Conservation (phyloP, 2,113 vertebrate species). For the Catharus minimus region DNA sequence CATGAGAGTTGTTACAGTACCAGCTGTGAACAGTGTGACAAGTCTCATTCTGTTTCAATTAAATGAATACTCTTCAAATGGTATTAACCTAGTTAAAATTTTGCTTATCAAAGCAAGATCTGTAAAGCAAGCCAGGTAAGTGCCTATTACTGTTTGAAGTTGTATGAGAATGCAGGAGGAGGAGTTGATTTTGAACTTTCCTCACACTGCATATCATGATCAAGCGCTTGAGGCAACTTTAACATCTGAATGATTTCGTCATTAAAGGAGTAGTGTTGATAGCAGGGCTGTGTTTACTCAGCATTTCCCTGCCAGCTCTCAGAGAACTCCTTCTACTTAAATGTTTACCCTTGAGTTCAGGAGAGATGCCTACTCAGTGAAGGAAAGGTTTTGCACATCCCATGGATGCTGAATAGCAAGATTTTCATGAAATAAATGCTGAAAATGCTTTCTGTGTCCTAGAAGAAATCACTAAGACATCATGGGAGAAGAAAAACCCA, state of each 20-base stretch:
- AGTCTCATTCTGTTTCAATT: constrained; percentile 23
- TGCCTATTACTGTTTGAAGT: constrained; percentile 8
- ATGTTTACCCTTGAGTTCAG: constrained; percentile 1
- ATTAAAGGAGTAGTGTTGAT: constrained; percentile 5
- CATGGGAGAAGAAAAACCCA: neutral
- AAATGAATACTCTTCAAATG: constrained; percentile 7
- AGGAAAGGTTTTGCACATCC: neutral
- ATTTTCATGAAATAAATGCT: neutral
- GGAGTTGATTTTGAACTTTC: constrained; percentile 37
- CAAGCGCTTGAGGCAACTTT: constrained; percentile 26
- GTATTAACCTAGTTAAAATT: constrained; percentile 39
- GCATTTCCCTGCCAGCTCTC: constrained; percentile 17
- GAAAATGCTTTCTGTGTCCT: neutral
- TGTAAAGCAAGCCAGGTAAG: constrained; percentile 50
- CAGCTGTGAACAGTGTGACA: neutral
- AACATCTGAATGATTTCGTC: constrained; percentile 24
- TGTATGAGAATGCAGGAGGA: constrained; percentile 3
- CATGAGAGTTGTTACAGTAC: neutral
- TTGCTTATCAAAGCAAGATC: constrained; percentile 52
- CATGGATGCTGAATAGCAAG: neutral
- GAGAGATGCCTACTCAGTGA: neutral
- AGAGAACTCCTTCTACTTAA: neutral
- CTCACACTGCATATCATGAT: constrained; percentile 1
- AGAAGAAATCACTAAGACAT: neutral
- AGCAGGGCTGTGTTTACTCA: constrained; percentile 40